Conservation (phyloP, 2,888 invertebrate genomes). For the Plebejus melissa region DNA sequence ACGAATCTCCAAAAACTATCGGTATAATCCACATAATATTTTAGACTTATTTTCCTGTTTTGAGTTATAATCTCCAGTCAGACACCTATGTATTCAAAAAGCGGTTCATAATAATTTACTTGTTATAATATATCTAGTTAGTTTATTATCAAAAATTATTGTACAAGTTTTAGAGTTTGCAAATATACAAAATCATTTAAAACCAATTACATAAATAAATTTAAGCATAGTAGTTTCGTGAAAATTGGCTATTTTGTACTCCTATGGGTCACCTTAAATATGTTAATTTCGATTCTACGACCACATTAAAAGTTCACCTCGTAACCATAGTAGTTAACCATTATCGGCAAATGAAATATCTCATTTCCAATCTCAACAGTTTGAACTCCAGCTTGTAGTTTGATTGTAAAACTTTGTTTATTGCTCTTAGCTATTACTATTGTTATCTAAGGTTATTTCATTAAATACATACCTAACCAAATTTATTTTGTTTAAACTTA, state of each 20-base stretch:
- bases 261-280: neutral
- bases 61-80: too few relatives aligned
- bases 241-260: neutral
- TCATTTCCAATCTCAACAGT: neutral
- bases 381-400: neutral
- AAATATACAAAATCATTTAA: too few relatives aligned
- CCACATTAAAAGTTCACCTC: neutral
- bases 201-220: too few relatives aligned
- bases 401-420: conserved; percentile 6
- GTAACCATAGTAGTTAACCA: neutral
- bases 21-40: too few relatives aligned
- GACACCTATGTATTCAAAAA: too few relatives aligned
- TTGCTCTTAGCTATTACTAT: neutral
- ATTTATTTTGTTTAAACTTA: too few relatives aligned
- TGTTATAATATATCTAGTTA: too few relatives aligned
- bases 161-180: too few relatives aligned
- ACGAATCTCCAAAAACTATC: too few relatives aligned
- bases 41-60: too few relatives aligned
- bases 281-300: neutral
- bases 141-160: too few relatives aligned
- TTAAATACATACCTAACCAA: neutral
- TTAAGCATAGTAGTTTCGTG: neutral
- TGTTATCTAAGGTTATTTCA: neutral
- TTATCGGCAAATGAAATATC: neutral
- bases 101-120: too few relatives aligned